phyloP scores from a whole-genome alignment of 2,113 vertebrate genomes.

The Larimichthys crocea region DNA sequence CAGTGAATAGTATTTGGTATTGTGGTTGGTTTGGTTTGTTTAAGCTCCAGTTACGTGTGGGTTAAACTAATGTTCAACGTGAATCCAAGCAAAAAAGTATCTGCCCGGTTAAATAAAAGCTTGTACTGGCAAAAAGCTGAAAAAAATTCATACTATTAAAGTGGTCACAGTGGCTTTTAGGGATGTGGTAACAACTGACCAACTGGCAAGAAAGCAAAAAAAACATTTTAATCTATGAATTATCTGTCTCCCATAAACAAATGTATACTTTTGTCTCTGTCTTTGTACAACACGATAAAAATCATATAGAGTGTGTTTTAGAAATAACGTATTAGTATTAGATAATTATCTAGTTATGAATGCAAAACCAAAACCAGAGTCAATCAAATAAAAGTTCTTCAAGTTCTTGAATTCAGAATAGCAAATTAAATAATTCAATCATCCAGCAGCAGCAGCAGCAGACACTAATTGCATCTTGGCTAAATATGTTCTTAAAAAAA shows the following conservation, averaged over 20 bases:
- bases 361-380: constrained; percentile 3
- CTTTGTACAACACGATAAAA: background rate
- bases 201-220: constrained; percentile 3
- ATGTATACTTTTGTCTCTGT: background rate
- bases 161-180: constrained; percentile 18
- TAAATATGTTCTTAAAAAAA: constrained; percentile 13
- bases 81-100: background rate
- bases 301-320: background rate
- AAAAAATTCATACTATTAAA: constrained; percentile 9
- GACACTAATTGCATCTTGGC: constrained; percentile 40
- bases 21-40: background rate
- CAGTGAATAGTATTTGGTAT: background rate
- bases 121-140: constrained; percentile 1
- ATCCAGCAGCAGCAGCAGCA: background rate
- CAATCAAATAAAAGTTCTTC: constrained; percentile 18
- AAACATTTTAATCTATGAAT: background rate
- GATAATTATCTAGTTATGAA: background rate
- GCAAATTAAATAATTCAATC: constrained; percentile 53
- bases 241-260: background rate
- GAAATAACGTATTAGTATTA: background rate
- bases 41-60: background rate
- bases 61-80: background rate
- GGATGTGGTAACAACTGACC: constrained; percentile 17
- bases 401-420: constrained; percentile 30
- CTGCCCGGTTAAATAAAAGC: background rate